These are phyloP conservation scores for Scytalopus superciliaris DNA, from an alignment of 2,113 vertebrate species.

Conservation along the genomic window DNA sequence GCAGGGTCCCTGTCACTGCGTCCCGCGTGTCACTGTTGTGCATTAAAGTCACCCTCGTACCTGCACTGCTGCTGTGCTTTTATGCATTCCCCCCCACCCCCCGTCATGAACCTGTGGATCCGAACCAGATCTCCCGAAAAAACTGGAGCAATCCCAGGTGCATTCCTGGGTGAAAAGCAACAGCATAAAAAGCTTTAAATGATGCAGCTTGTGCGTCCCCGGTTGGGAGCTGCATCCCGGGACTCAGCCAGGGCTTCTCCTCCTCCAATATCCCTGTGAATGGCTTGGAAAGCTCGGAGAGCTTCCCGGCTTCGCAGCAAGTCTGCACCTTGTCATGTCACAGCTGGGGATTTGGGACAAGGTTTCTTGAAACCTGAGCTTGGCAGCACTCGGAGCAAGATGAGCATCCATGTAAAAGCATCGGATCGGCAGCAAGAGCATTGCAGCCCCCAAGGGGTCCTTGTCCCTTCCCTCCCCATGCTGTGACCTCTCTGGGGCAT, in stretches of 20 bases:
- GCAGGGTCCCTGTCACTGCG: neutral
- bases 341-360: neutral
- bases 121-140: neutral
- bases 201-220: neutral
- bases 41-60: constrained; percentile 43
- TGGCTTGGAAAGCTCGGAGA: neutral
- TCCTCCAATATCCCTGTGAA: accelerated
- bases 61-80: neutral
- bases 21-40: neutral
- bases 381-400: neutral
- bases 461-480: accelerated
- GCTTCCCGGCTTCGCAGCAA: neutral
- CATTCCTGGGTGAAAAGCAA: neutral
- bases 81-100: neutral
- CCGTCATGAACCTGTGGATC: neutral
- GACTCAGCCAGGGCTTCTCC: neutral
- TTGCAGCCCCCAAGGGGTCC: neutral
- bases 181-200: neutral
- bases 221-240: neutral
- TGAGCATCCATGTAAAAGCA: no score
- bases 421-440: neutral
- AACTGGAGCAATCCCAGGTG: accelerated
- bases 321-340: neutral
- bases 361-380: neutral
- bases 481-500: neutral